These are phyloP conservation scores for Glomeris maerens DNA, from an alignment of 1,140 invertebrate species.

Conservation along the genomic window DNA sequence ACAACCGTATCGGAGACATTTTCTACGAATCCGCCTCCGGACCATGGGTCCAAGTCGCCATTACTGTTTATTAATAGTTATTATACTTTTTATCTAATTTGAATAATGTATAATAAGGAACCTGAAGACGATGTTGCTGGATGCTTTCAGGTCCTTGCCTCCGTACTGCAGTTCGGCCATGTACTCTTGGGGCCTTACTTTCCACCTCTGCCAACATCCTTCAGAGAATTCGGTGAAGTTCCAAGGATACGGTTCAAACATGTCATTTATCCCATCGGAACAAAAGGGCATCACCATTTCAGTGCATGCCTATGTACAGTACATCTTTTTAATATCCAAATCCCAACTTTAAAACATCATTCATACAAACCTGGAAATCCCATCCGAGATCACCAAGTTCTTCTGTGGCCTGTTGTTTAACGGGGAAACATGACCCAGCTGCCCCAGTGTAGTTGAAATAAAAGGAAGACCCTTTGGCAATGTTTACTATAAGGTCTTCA, in stretches of 20 bases:
- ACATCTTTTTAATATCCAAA: slow-evolving; percentile 3
- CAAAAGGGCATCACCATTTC: slow-evolving; percentile 95
- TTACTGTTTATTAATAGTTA: too few species aligned
- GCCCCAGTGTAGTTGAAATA: slow-evolving; percentile 43
- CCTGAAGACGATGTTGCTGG: slow-evolving; percentile 74
- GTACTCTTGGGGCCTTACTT: slow-evolving; percentile 46
- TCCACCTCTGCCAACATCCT: slow-evolving; percentile 52
- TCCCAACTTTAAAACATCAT: background rate
- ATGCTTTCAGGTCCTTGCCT: slow-evolving; percentile 48
- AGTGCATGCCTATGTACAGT: slow-evolving; percentile 59
- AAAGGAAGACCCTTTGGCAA: slow-evolving; percentile 14
- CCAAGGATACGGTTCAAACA: slow-evolving; percentile 67
- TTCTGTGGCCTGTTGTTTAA: slow-evolving; percentile 33
- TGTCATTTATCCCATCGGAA: slow-evolving; percentile 54
- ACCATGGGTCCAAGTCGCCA: slow-evolving; percentile 85
- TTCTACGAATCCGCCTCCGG: slow-evolving; percentile 66
- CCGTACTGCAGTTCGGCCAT: slow-evolving; percentile 64
- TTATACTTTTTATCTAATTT: too few species aligned
- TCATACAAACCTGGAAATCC: slow-evolving; percentile 48
- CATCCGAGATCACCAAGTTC: slow-evolving; percentile 52
- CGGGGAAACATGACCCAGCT: slow-evolving; percentile 47
- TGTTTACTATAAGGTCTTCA: slow-evolving; percentile 11
- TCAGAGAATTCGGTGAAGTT: slow-evolving; percentile 49
- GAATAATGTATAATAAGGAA: too few species aligned
- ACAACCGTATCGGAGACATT: slow-evolving; percentile 49